Base-by-base conservation (phyloP, 2,888 invertebrate species). In the Harpalus rufipes region DNA sequence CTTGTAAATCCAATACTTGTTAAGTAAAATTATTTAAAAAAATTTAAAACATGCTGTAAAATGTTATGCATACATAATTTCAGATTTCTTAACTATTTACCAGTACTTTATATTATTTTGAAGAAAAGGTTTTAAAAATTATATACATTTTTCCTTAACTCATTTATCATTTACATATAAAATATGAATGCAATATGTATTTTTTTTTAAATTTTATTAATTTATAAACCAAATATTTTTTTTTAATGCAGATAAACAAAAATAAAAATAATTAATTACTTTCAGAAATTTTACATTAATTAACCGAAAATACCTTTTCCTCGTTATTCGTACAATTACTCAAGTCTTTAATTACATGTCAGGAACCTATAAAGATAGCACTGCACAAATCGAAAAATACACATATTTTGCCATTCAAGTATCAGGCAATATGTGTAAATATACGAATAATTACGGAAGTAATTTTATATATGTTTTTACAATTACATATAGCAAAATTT, bases 281-380 rank as follows among this genome's bases (percentile, higher is more conserved):
- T 41, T 16, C 8, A 68, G 65, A 59, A 63, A 63, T 63, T 12
- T 63, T 63, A 63, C 18, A 68, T 68, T 68, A 68, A 68, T 68
- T 68, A 68, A 32, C 32, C n/a, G 14, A 68, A 25, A 25, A 39
- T 39, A 68, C 14, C 8, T 39, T 68, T 68, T 7, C n/a, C 39
- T 68, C 14, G 7, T 32, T 32, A 32, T 32, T 68, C 32, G 41
- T 32, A 68, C 14, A n/a, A 7, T 63, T 63, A 63, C 18, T 63
- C 1, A 7, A 21, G 21, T 63, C 8, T 25, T 10, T 21, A 7
- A 63, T 63, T 63, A 63, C 63, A 63, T 63, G 21, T 63, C 21
- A 18, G 63, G 12, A 63, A 12, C 18, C 18, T 63, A 21, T 12
- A 63, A 25, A 63, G 21, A 21, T 25, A 63, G 12, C 25, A 12